Conservation (phyloP, 2,888 invertebrate genomes). For the Apamea sordens region DNA sequence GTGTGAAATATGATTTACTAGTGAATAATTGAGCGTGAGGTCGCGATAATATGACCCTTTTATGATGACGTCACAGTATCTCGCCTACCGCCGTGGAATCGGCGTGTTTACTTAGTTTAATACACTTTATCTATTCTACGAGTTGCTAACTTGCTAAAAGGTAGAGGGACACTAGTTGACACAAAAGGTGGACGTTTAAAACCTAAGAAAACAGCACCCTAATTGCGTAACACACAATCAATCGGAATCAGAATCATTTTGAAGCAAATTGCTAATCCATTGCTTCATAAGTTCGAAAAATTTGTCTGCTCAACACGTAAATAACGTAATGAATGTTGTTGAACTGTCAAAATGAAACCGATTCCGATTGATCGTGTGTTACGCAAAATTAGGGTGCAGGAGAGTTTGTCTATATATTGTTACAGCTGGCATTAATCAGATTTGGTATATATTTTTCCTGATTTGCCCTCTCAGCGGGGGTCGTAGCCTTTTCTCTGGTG, state of each 20-base stretch:
- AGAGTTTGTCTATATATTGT: background rate
- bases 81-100: slow-evolving; percentile 27
- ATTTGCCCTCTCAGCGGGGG: no score
- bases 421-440: background rate
- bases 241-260: no score
- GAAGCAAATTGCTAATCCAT: no score
- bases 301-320: no score
- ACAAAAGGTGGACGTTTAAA: background rate
- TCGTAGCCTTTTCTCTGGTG: no score
- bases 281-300: no score
- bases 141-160: slow-evolving; percentile 6
- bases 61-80: slow-evolving; percentile 46
- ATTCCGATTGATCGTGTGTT: no score
- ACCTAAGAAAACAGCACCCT: background rate
- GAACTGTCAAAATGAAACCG: no score
- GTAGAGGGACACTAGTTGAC: background rate
- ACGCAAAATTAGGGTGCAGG: no score
- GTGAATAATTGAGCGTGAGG: slow-evolving; percentile 55
- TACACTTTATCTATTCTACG: slow-evolving; percentile 18
- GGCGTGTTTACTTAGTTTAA: slow-evolving; percentile 22
- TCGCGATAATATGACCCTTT: slow-evolving; percentile 61
- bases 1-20: slow-evolving; percentile 56
- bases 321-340: no score
- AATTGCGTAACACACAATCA: no score
- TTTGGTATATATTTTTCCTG: no score